These are phyloP conservation scores for Melanerpes formicivorus DNA, from an alignment of 2,113 vertebrate genomes.

Conservation along the genomic window DNA sequence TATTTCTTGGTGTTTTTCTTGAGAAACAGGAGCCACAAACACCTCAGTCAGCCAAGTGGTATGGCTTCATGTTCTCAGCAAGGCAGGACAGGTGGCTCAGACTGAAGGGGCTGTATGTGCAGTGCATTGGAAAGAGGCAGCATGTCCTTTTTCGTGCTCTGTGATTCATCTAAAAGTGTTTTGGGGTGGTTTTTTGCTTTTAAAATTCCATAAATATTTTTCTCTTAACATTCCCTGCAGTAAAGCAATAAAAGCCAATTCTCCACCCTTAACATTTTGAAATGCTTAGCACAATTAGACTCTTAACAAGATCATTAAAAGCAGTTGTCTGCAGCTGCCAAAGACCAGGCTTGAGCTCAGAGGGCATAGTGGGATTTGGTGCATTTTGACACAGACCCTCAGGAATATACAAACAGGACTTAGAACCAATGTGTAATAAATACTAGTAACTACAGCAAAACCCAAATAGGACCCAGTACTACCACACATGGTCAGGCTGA, in stretches of 20 bases:
- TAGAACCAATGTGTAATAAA: neutral
- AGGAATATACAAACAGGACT: neutral
- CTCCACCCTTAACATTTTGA: neutral
- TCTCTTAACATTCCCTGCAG: neutral
- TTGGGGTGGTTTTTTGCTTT: neutral
- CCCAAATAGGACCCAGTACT: neutral
- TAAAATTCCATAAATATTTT: neutral
- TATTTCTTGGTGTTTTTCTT: neutral
- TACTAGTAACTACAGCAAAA: neutral
- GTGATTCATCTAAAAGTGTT: neutral
- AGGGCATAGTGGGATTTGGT: neutral
- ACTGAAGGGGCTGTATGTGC: neutral
- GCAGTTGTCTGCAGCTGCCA: neutral
- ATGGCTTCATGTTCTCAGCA: neutral
- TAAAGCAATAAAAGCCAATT: neutral
- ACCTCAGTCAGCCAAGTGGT: neutral
- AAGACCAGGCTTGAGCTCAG: neutral
- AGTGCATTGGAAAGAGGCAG: neutral
- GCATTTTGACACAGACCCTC: neutral
- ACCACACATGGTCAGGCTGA: neutral
- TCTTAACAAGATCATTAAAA: neutral
- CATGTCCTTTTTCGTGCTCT: neutral
- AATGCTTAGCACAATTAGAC: neutral
- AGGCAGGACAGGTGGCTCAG: neutral
- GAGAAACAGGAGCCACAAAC: neutral